Percentiles rank a stretch among this genome's conserved stretches.
phyloP scores from a whole-genome alignment of 1,140 invertebrate species.

The Neodiprion pinetum region DNA sequence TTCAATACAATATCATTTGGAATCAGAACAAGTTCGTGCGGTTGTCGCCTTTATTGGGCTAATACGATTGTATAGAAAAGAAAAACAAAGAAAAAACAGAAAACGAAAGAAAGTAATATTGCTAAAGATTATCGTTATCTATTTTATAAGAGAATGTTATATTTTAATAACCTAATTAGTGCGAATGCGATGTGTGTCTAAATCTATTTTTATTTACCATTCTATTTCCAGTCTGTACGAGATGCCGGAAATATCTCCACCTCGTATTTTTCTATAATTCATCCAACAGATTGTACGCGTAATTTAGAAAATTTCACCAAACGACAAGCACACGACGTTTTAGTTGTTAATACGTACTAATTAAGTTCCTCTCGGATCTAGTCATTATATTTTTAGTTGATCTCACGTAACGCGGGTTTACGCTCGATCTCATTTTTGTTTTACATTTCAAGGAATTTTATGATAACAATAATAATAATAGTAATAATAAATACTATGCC shows the following conservation, averaged over 20 bases:
- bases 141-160: conserved; percentile 56
- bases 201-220: neutral
- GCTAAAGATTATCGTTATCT: conserved; percentile 49
- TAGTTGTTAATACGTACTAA: neutral
- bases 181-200: conserved; percentile 9
- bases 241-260: conserved; percentile 11
- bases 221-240: no score
- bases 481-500: conserved; percentile 25
- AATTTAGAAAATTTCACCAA: conserved; percentile 17
- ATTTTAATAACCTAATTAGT: conserved; percentile 16
- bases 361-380: conserved; percentile 53
- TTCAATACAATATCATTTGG: neutral
- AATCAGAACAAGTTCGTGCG: neutral
- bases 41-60: conserved; percentile 2
- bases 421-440: conserved; percentile 47
- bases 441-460: conserved; percentile 10
- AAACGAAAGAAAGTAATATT: neutral
- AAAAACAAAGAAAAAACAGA: neutral
- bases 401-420: conserved; percentile 32
- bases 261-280: conserved; percentile 31
- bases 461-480: conserved; percentile 15
- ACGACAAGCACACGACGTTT: neutral
- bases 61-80: conserved; percentile 22
- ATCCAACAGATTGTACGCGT: conserved; percentile 22
- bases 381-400: conserved; percentile 46